Conservation (phyloP, 1,140 invertebrate species). For the Heliothis subflexa region DNA sequence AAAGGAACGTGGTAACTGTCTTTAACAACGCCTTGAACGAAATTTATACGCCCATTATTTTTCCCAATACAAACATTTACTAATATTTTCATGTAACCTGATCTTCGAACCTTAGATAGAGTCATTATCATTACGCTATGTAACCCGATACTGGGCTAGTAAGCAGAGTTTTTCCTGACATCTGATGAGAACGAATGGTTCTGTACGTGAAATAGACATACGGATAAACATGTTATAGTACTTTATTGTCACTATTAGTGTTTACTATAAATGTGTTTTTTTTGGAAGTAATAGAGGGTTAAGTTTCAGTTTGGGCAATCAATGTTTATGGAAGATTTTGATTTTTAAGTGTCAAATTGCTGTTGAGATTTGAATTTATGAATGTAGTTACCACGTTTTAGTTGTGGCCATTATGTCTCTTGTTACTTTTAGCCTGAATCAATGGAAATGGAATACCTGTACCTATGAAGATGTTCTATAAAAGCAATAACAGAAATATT, state of each 20-base stretch:
- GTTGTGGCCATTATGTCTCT: no score
- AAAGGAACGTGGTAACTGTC: neutral
- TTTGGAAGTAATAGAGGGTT: neutral
- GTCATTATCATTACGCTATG: constrained; percentile 42
- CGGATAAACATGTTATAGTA: constrained; percentile 35
- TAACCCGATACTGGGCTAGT: constrained; percentile 7
- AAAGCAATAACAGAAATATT: neutral
- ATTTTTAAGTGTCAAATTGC: constrained; percentile 2
- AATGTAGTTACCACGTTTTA: no score
- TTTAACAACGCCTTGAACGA: neutral
- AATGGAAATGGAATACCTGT: no score
- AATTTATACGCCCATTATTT: constrained; percentile 22
- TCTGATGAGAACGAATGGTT: constrained; percentile 33
- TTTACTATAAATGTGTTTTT: constrained; percentile 26
- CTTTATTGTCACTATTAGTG: constrained; percentile 23
- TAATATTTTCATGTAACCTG: constrained; percentile 36
- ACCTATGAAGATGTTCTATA: neutral
- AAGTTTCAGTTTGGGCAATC: constrained; percentile 5
- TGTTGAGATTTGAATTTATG: neutral
- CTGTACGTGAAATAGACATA: constrained; percentile 4
- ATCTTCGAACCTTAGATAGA: constrained; percentile 12
- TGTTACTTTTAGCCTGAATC: no score
- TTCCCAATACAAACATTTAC: constrained; percentile 31
- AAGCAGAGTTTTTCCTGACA: constrained; percentile 13
- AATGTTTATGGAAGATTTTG: constrained; percentile 7